Evolutionary conservation across 2,888 invertebrate species (phyloP), one percentile per base, ranked within the genome.

Genomic region (Acrocera orbiculus): DNA sequence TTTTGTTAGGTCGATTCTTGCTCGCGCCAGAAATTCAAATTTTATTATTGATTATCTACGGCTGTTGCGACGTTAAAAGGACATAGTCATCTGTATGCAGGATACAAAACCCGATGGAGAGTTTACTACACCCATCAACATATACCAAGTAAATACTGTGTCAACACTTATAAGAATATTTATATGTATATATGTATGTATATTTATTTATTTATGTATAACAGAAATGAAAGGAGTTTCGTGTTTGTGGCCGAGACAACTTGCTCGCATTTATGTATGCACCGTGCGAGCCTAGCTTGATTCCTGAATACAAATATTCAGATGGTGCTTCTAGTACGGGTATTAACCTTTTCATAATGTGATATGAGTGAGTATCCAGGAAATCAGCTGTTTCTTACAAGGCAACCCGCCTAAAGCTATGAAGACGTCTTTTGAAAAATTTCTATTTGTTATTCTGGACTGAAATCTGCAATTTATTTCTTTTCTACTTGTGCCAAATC

Each of bases 11-110:
- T 28, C 28, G 34, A 28, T 30, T 30, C 24, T 32, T 36, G 20
- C 32, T 36, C 34, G 36, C 34, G 34, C 39, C n/a, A n/a, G 36
- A 39, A 39, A 39, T 39, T 39, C 34, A 39, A 39, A 39, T 39
- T 39, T 28, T 28, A 28, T 35, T 36, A 39, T 39, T 34, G 36
- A 39, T 39, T 39, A 26, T 36, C 22, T 25, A 15, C 16, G 22
- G 22, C 11, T 34, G 34, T 23, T 26, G 28, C 16, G 20, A 19
- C 25, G 30, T 16, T 16, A 19, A 27, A 16, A 34, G 34, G 23
- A 28, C 28, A 23, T 26, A 34, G 32, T 39, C 39, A 39, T 39
- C 39, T 39, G 39, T 39, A 39, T 39, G 17, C 39, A 34, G 36
- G 39, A 24, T 36, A 31, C 30, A 36, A 34, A 34, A 28, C 32